phyloP scores from a whole-genome alignment of 2,113 vertebrate species.

The Nothobranchius kuhntae region DNA sequence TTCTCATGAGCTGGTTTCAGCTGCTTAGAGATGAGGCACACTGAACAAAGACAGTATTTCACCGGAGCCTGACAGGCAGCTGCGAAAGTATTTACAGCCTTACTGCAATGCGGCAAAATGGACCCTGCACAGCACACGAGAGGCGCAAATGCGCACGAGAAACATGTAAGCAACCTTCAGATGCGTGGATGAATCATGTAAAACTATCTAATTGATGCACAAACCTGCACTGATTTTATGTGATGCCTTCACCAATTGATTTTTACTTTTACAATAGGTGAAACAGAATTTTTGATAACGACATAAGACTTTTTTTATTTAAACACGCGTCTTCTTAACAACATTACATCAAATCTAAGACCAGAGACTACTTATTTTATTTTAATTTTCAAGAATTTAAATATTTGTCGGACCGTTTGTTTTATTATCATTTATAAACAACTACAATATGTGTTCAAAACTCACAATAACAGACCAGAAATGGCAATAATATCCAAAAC shows the following conservation, averaged over 20 bases:
- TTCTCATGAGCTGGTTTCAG: constrained; percentile 60
- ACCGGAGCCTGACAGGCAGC: constrained; percentile 95
- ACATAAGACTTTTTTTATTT: no score
- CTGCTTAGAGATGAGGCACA: constrained; percentile 69
- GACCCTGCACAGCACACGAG: constrained; percentile 39
- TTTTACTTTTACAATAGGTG: no score
- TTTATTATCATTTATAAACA: no score
- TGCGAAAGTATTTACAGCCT: constrained; percentile 99
- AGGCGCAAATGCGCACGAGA: constrained; percentile 29
- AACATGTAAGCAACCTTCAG: background rate
- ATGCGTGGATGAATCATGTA: background rate
- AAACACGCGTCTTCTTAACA: no score
- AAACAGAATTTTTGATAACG: no score
- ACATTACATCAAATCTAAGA: no score
- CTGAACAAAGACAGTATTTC: constrained; percentile 99
- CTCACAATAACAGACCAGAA: no score
- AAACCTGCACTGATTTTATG: background rate
- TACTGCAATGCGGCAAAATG: constrained; percentile 94
- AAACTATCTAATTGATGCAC: background rate
- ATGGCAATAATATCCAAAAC: no score
- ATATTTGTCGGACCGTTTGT: no score
- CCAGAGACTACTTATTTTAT: no score
- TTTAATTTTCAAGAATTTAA: no score
- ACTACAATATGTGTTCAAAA: no score
- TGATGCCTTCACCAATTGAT: background rate